phyloP scores from a whole-genome alignment of 2,888 invertebrate species.

The Seira musarum region DNA sequence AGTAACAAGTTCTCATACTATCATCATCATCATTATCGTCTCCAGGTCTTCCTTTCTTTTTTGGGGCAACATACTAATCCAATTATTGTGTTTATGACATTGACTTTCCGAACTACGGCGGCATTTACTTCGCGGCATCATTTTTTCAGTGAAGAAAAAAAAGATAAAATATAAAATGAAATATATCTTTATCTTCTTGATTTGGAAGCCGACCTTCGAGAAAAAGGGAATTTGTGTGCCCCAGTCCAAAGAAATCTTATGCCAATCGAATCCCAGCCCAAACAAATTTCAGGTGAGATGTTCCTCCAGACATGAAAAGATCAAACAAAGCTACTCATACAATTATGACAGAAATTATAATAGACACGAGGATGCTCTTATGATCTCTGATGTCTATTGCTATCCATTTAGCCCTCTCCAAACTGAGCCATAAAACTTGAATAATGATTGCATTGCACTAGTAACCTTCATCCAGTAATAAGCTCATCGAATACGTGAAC shows the following conservation, averaged over 20 bases:
- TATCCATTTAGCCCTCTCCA: not conserved
- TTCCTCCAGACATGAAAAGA: not conserved
- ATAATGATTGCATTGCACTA: not conserved
- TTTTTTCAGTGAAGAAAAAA: not conserved
- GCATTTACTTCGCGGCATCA: not conserved
- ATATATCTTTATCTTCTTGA: not conserved
- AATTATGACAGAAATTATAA: constrained; percentile 9
- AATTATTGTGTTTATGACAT: constrained; percentile 9
- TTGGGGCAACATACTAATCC: not conserved
- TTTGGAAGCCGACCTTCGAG: not conserved
- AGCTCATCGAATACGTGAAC: not conserved
- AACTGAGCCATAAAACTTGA: not conserved
- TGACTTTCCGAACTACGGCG: not conserved
- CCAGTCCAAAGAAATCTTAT: not conserved
- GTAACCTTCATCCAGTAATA: constrained; percentile 1
- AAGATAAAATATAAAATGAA: not conserved
- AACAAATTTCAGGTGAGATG: constrained; percentile 4
- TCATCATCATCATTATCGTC: not conserved
- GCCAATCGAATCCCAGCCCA: not conserved
- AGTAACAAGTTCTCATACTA: too few relatives aligned
- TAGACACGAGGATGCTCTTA: not conserved
- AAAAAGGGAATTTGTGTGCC: not conserved
- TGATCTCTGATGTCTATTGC: too few relatives aligned
- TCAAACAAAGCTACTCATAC: not conserved
- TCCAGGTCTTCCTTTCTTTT: not conserved